A percentile compares a stretch with the other conserved stretches of the same genome.
Conservation (phyloP, 2,888 invertebrate species). For the Drosophila prostipennis region DNA sequence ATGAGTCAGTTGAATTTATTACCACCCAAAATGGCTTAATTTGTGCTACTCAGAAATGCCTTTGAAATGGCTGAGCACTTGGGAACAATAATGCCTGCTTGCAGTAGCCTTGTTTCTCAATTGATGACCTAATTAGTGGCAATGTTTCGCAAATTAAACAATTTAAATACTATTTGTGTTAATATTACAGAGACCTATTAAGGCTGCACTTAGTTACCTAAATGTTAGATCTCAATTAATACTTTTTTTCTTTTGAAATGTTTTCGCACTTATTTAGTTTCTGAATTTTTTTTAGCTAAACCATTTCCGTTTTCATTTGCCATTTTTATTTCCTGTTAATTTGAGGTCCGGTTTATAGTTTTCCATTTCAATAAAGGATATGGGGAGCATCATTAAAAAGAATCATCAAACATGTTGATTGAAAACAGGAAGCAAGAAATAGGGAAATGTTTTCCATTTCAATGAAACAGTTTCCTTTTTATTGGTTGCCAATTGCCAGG, state of each 20-base stretch:
- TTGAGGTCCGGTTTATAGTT: not conserved
- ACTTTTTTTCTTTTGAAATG: too few species aligned
- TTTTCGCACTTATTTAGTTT: too few species aligned
- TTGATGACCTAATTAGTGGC: conserved; percentile 17
- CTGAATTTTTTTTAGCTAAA: too few species aligned
- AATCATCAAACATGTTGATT: not conserved
- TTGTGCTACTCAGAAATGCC: conserved; percentile 36
- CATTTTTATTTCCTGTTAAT: not conserved
- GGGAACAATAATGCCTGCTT: conserved; percentile 7
- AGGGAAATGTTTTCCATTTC: not conserved
- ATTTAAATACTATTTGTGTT: not conserved
- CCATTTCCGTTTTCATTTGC: too few species aligned
- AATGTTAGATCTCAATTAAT: too few species aligned
- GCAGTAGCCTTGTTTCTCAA: not conserved
- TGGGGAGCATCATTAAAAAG: not conserved
- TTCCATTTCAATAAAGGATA: not conserved
- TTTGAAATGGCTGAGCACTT: conserved; percentile 27
- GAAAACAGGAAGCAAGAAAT: not conserved
- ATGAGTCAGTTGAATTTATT: conserved; percentile 35
- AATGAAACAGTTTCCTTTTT: not conserved
- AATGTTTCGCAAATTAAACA: not conserved
- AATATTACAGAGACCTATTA: not conserved
- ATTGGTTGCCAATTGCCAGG: conserved; percentile 1
- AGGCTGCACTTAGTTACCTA: too few species aligned
- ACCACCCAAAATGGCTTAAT: conserved; percentile 39